A percentile compares a stretch with the other conserved stretches of the same genome.
phyloP scores from a whole-genome alignment of 2,797 vertebrate species.

The Cercopithecus mitis region DNA sequence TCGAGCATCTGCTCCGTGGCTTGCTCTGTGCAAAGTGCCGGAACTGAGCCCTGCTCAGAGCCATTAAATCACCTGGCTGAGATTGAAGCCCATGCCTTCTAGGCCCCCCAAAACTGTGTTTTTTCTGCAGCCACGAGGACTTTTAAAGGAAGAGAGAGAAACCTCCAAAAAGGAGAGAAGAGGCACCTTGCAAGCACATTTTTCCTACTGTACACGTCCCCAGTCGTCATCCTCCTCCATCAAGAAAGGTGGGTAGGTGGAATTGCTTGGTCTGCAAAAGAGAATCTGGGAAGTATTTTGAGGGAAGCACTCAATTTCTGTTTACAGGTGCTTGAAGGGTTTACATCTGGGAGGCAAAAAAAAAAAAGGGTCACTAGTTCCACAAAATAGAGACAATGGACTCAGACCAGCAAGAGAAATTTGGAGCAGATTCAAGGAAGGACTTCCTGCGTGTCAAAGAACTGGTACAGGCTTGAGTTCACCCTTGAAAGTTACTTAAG shows the following conservation, averaged over 20 bases:
- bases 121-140: neutral
- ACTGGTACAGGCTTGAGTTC: neutral
- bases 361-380: neutral
- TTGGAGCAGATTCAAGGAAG: neutral
- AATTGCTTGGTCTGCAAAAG: neutral
- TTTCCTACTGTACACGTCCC: neutral
- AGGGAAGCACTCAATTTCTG: neutral
- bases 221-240: neutral
- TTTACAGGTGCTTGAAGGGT: neutral
- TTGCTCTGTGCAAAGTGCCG: neutral
- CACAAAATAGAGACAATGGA: neutral
- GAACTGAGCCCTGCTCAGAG: neutral
- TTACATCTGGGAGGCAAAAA: neutral
- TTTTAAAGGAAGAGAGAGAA: neutral
- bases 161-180: neutral
- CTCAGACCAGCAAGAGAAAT: neutral
- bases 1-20: neutral
- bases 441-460: neutral
- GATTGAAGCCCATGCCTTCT: neutral
- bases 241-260: neutral
- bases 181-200: neutral
- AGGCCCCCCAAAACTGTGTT: neutral
- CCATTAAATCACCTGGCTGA: neutral
- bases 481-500: neutral
- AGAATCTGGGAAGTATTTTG: neutral